phyloP scores from a whole-genome alignment of 1,140 invertebrate species.

The Contarinia nasturtii region DNA sequence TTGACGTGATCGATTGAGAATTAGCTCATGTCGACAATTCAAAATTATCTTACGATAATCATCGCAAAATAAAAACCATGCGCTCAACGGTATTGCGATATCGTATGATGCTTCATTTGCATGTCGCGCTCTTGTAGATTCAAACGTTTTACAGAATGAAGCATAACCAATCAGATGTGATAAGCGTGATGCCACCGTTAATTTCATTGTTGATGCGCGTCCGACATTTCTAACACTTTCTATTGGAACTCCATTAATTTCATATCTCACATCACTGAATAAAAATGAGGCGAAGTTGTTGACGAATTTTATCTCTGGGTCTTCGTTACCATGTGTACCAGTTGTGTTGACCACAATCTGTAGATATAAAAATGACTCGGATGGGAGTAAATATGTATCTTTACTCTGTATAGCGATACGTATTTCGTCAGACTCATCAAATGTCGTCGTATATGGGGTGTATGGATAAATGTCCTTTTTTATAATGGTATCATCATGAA shows the following conservation, averaged over 20 bases:
- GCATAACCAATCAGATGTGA: too few species aligned
- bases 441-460: slow-evolving; percentile 11
- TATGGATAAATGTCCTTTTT: slow-evolving; percentile 13
- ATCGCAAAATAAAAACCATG: slow-evolving; percentile 23
- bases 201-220: slow-evolving; percentile 21
- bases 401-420: slow-evolving; percentile 19
- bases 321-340: slow-evolving; percentile 6
- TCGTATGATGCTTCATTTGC: too few species aligned
- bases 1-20: slow-evolving; percentile 17
- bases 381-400: slow-evolving; percentile 15
- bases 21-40: slow-evolving; percentile 25
- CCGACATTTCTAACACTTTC: slow-evolving; percentile 22
- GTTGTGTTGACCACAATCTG: slow-evolving; percentile 12
- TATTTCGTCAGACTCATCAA: slow-evolving; percentile 15
- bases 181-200: too few species aligned
- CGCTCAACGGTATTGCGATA: slow-evolving; percentile 15
- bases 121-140: too few species aligned
- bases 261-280: slow-evolving; percentile 25
- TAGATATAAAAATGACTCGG: slow-evolving; percentile 9
- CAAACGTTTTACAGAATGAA: too few species aligned
- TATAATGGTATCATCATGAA: slow-evolving; percentile 10
- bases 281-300: slow-evolving; percentile 21
- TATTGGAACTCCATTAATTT: slow-evolving; percentile 23
- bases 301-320: slow-evolving; percentile 6
- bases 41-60: slow-evolving; percentile 25